phyloP scores from a whole-genome alignment of 2,797 vertebrate genomes.

The Acipenser transmontanus region DNA sequence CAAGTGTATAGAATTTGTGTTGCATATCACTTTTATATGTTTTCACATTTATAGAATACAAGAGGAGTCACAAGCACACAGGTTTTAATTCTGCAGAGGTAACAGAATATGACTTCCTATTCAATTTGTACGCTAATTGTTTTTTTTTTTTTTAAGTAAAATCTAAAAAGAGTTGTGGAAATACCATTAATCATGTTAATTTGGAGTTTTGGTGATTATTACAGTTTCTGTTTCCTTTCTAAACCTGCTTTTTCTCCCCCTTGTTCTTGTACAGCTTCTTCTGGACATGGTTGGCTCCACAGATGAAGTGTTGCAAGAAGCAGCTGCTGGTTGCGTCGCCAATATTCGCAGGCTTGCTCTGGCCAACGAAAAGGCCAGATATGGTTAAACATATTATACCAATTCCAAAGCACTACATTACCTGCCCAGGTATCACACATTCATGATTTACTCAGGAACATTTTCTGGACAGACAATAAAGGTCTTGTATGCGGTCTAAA shows the following conservation, averaged over 20 bases:
- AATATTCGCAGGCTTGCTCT: conserved; percentile 81
- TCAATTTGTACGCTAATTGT: no score
- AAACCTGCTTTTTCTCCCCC: conserved; percentile 8
- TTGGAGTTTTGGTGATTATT: no score
- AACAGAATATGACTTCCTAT: no score
- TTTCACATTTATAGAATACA: no score
- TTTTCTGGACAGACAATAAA: conserved; percentile 23
- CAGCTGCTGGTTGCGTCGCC: conserved; percentile 80
- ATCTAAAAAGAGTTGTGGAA: no score
- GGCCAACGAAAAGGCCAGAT: conserved; percentile 68
- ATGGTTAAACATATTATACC: conserved; percentile 43
- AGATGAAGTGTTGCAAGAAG: conserved; percentile 76
- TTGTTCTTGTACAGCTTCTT: conserved; percentile 60
- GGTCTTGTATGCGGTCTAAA: conserved; percentile 17
- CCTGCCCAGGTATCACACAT: conserved; percentile 20
- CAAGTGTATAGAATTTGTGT: no score
- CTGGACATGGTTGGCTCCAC: conserved; percentile 76
- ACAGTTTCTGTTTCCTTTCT: conserved; percentile 7
- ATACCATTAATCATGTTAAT: no score
- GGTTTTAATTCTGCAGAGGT: no score
- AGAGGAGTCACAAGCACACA: no score
- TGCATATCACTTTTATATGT: no score
- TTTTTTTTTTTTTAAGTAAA: no score
- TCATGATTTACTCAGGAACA: conserved; percentile 22
- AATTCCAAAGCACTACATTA: conserved; percentile 15